A percentile compares a stretch with the other conserved stretches of the same genome.
These are phyloP conservation scores for Lepidurus packardi DNA, from an alignment of 1,140 invertebrate species.

Conservation along the genomic window DNA sequence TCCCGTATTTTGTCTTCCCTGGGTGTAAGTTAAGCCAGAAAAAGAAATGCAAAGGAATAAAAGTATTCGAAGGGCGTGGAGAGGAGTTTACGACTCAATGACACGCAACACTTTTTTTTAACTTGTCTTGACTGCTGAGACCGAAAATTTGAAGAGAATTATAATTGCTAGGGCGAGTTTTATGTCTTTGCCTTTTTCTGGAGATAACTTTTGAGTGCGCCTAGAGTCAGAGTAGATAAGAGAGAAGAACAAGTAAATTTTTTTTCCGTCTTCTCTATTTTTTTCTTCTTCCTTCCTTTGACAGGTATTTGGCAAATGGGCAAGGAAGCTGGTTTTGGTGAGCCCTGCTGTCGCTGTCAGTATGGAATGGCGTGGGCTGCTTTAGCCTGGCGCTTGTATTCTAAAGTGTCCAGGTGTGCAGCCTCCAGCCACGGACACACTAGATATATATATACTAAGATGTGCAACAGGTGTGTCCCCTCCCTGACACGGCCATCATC, in stretches of 20 bases:
- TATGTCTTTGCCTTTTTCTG: slow-evolving; percentile 15
- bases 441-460: background rate
- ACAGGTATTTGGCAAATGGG: slow-evolving; percentile 21
- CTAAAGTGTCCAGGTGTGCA: slow-evolving; percentile 18
- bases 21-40: background rate
- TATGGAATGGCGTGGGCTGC: slow-evolving; percentile 20
- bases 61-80: slow-evolving; percentile 14
- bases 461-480: slow-evolving; percentile 11
- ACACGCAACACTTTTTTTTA: background rate
- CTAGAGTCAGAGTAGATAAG: slow-evolving; percentile 1
- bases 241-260: background rate
- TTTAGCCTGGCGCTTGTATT: background rate
- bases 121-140: slow-evolving; percentile 19
- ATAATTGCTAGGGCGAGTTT: slow-evolving; percentile 18
- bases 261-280: background rate
- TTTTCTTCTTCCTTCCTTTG: background rate
- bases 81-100: slow-evolving; percentile 14
- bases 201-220: slow-evolving; percentile 16
- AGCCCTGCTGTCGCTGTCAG: slow-evolving; percentile 13
- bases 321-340: slow-evolving; percentile 21
- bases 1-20: background rate
- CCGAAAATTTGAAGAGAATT: slow-evolving; percentile 9
- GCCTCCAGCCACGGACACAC: slow-evolving; percentile 17
- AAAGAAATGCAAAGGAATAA: background rate
- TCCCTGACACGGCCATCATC: background rate